Base-by-base conservation (phyloP, 2,113 vertebrate species). In the Corynorhinus townsendii region DNA sequence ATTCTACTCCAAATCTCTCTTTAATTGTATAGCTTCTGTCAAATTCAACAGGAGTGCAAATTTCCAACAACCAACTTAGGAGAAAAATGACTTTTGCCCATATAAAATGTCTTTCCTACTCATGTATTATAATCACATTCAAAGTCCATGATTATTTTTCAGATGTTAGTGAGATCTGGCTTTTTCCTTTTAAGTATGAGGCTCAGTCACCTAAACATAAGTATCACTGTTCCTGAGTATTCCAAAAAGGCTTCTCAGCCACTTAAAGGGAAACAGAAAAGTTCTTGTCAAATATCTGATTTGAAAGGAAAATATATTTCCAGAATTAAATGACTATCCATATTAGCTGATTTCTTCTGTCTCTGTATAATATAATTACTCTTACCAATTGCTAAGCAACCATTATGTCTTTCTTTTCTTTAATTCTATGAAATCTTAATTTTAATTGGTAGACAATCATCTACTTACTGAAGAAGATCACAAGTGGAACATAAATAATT, bases 321-420 rank as follows among this genome's bases (percentile, higher is more conserved):
- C 24, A 72, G 11, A 79, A 49, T 62, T 81, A 71, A 94, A 43
- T 89, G 17, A 86, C 81, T 94, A 93, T 76, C 9, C 52, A 64
- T 49, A 72, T 73, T 76, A 30, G 22, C 14, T 62, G 7, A 73
- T 64, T 69, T 75, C 19, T 76, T 90, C 15, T 52, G 6, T 24
- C 92, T 77, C 45, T 90, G 88, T 79, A 19, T 77, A 81, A 86
- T 56, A 85, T 54, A 10, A 85, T 73, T 90, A 52, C 77, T 91
- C 49, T 75, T 68, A 73, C 8, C 26, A 92, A 85, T 7, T 35
- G 17, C 45, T 64, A 33, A 80, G 35, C 52, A 56, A 69, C 4
- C 68, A 2, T 33, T 64, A 62, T 71, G 1, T 7, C 5, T 59
- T 91, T 90, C 7, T 87, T 69, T 77, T 72, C 35, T 76, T 86